Conservation (phyloP, 2,797 vertebrate species). For the Macropus fuliginosus region DNA sequence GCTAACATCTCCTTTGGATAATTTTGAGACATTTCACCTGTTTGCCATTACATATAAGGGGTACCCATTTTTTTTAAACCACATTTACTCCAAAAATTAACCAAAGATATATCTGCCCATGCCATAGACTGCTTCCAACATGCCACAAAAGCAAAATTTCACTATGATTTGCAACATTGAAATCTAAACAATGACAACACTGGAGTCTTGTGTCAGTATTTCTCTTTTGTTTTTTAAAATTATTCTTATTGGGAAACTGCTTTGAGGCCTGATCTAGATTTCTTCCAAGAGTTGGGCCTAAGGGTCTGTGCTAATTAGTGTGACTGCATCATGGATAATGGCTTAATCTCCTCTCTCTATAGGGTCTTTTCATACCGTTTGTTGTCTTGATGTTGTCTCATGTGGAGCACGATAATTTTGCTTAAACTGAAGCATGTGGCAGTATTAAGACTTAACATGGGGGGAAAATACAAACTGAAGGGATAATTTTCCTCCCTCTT, state of each 20-base stretch:
- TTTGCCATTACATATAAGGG: not conserved
- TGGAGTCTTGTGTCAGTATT: slow-evolving; percentile 46
- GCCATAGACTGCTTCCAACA: not conserved
- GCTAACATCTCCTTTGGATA: not conserved
- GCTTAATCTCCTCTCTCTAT: slow-evolving; percentile 4
- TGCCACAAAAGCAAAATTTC: not conserved
- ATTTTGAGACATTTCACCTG: not conserved
- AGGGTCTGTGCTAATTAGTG: slow-evolving; percentile 44
- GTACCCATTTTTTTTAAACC: not conserved
- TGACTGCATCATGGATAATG: not conserved
- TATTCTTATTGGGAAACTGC: slow-evolving; percentile 31
- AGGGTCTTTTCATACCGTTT: not conserved
- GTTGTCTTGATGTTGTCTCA: not conserved
- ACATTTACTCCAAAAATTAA: not conserved
- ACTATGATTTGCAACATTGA: not conserved
- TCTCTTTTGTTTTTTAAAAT: slow-evolving; percentile 40
- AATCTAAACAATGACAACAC: slow-evolving; percentile 11
- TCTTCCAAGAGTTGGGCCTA: not conserved
- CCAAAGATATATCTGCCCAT: not conserved
- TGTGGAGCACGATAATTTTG: not conserved
- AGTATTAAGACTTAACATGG: not conserved
- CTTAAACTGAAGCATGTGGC: not conserved
- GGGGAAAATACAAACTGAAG: not conserved
- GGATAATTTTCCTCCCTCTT: not conserved
- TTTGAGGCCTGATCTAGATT: slow-evolving; percentile 10